phyloP scores from a whole-genome alignment of 2,113 vertebrate genomes.

The Colaptes auratus region DNA sequence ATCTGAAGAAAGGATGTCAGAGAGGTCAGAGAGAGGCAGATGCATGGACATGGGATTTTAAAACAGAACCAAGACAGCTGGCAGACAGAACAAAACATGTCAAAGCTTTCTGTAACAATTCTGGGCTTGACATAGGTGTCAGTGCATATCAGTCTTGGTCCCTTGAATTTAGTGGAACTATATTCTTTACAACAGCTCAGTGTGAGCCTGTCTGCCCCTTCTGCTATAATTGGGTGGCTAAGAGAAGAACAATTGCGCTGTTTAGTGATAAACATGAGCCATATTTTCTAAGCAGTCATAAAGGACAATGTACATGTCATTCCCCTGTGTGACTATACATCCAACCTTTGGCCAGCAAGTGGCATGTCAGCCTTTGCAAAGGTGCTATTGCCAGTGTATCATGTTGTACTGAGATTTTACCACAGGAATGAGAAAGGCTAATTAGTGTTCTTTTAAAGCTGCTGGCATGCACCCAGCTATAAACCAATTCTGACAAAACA shows the following conservation, averaged over 20 bases:
- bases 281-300: background rate
- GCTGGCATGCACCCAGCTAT: background rate
- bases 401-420: background rate
- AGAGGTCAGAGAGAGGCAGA: background rate
- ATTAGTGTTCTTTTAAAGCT: background rate
- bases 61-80: background rate
- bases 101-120: background rate
- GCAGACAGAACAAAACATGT: background rate
- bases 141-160: background rate
- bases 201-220: background rate
- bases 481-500: background rate
- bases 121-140: background rate
- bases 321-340: background rate
- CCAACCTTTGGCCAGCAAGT: background rate
- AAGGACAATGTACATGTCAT: background rate
- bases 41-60: background rate
- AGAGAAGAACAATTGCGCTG: background rate
- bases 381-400: background rate
- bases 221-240: background rate
- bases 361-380: background rate
- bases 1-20: background rate
- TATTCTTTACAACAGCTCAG: background rate
- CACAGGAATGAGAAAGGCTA: background rate
- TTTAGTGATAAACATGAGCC: background rate
- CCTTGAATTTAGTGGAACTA: background rate